Evolutionary conservation across 2,797 vertebrate genomes (phyloP), one percentile per base, ranked within the genome.

Genomic region (Manis javanica): DNA sequence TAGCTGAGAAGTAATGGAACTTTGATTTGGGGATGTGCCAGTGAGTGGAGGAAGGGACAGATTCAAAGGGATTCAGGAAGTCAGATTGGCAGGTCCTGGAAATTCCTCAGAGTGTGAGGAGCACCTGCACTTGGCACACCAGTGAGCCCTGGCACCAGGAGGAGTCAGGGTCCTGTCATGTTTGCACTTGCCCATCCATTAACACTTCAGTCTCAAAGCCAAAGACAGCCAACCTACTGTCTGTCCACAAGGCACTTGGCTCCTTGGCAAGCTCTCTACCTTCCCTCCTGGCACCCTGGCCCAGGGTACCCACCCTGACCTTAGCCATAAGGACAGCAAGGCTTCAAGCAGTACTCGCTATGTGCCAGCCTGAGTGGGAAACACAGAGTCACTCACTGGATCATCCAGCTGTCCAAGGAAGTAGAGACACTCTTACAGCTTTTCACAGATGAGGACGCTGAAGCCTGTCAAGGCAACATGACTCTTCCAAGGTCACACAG

Each of bases 1-100:
- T 75, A 68, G 34, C 34, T 53, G 51, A 92, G 85, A 96, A 86
- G 78, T 64, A 66, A 81, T 6, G 15, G 13, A 5, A 37, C 39
- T 97, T 96, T 72, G 26, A 90, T 85, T 96, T 94, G 37, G 64
- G 69, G 42, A 90, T 34, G 39, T 79, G 39, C 90, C 81, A 78
- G 26, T 59, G 51, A 82, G 77, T 59, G 46, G 85, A 90, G 46
- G 86, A 64, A 96, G 85, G 24, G 87, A 72, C 5, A 2, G 46
- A 66, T 78, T 78, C 15, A 53, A 90, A 55, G 39, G 63, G 29
- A 21, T 63, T 94, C 77, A 88, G 31, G 53, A 89, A 34, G 64
- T 69, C 61, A 83, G 57, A 83, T 61, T 71, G 61, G 86, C 68
- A 86, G 69, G 57, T 96, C 31, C 69, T 51, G 21, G 37, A 49